Evolutionary conservation across 2,113 vertebrate species (phyloP), one percentile per base, ranked within the genome.

Genomic region (Centrocercus urophasianus): DNA sequence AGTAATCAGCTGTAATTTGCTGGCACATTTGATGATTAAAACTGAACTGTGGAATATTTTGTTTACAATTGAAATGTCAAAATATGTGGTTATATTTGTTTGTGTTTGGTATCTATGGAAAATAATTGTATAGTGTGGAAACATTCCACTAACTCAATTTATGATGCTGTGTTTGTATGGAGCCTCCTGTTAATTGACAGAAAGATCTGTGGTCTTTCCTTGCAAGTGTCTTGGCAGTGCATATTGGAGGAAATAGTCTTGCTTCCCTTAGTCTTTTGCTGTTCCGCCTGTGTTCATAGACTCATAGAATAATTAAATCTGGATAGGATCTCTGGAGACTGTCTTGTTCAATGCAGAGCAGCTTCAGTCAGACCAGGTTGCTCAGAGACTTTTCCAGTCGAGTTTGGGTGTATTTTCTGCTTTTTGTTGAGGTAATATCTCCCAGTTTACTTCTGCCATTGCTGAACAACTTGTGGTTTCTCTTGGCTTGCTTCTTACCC

Each of bases 301-400:
- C 45, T 34, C 15, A 36, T 28, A 70, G 34, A 30, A 57, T 48
- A 54, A 54, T 40, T 70, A 27, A 48, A 47, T 7, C 61, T 84
- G 70, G 38, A 32, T 19, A 24, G n/a, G 38, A n/a, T 84, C 18
- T 84, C 43, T 89, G 45, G 27, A 38, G 32, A 50, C 19, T 2
- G 2, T 57, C 45, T 76, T 40, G n/a, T 71, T 84, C 21, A 54
- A 4, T 11, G 3, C 25, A 57, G 30, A 52, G 27, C 60, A 54
- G 63, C n/a, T 50, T 74, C 34, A 42, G 43, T 61, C 48, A 52
- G 45, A 25, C 74, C 21, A 30, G n/a, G 45, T 86, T 69, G 11
- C 18, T 50, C 0, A 0, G 11, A 6, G 12, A 30, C 66, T 78
- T 19, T 17, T 79, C 59, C 5, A 3, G 6, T 11, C 0, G 2